A percentile compares a stretch with the other conserved stretches of the same genome.
phyloP scores from a whole-genome alignment of 1,140 invertebrate genomes.

The Magallana gigas region DNA sequence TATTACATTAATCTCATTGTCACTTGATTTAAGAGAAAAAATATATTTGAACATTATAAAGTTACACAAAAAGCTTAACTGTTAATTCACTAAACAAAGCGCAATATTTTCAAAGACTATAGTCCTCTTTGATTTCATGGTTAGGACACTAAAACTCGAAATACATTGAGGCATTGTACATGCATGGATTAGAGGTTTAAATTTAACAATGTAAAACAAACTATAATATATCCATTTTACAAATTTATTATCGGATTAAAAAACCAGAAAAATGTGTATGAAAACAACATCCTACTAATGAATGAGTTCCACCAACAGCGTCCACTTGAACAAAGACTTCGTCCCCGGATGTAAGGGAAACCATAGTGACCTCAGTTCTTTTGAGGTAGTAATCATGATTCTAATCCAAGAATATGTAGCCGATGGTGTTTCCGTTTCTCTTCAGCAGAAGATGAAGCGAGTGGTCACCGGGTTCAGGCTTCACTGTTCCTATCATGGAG shows the following conservation, averaged over 20 bases:
- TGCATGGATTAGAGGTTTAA: no score
- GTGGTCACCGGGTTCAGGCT: background rate
- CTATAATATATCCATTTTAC: no score
- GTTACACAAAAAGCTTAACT: no score
- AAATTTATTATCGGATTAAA: background rate
- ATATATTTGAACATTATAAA: no score
- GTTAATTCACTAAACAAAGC: no score
- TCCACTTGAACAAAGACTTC: background rate
- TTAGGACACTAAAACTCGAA: no score
- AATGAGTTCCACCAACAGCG: background rate
- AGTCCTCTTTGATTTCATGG: no score
- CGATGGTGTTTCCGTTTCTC: background rate
- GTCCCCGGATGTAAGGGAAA: background rate
- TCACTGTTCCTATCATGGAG: background rate
- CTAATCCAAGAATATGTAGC: background rate
- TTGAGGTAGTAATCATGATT: background rate
- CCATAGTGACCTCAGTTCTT: background rate
- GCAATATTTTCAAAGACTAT: no score
- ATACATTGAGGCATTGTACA: no score
- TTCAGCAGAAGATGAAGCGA: background rate
- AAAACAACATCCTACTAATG: background rate
- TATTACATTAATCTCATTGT: no score
- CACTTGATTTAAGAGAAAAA: no score
- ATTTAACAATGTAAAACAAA: no score
- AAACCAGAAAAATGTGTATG: slow-evolving; percentile 15